These are phyloP conservation scores for Oxyruncus cristatus DNA, from an alignment of 2,113 vertebrate species.

Conservation along the genomic window DNA sequence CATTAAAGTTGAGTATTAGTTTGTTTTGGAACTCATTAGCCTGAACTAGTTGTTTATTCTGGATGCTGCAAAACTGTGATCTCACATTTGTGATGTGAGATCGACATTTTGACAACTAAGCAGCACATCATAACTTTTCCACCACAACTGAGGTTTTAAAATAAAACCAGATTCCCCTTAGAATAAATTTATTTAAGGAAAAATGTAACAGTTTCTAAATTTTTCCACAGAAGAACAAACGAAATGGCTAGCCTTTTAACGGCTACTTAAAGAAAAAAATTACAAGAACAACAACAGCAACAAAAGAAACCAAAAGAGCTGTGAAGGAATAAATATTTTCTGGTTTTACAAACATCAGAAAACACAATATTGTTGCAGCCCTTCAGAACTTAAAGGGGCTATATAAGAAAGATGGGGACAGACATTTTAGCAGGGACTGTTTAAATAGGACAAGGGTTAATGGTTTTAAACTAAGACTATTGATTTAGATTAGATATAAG, in stretches of 20 bases:
- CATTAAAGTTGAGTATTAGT: not conserved
- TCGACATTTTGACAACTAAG: conserved; percentile 2
- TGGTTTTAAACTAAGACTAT: not conserved
- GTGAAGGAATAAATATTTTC: not conserved
- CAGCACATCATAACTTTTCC: not conserved
- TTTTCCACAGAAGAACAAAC: not conserved
- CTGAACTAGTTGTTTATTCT: conserved; percentile 20
- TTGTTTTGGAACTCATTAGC: conserved; percentile 20
- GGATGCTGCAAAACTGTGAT: conserved; percentile 19
- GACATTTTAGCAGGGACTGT: not conserved
- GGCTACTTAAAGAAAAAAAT: not conserved
- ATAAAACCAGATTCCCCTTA: not conserved
- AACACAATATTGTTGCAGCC: not conserved
- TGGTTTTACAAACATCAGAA: not conserved
- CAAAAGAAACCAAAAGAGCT: not conserved
- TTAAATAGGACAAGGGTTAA: not conserved
- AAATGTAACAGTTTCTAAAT: not conserved
- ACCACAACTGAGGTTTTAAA: not conserved
- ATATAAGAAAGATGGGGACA: not conserved
- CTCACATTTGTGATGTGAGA: conserved; percentile 33
- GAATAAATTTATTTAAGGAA: not conserved
- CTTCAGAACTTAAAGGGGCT: not conserved
- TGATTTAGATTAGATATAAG: not conserved
- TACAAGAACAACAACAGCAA: not conserved
- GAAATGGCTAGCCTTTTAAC: not conserved